phyloP scores from a whole-genome alignment of 53 echinoderm and acorn worm species.

The Mesocentrotus franciscanus region DNA sequence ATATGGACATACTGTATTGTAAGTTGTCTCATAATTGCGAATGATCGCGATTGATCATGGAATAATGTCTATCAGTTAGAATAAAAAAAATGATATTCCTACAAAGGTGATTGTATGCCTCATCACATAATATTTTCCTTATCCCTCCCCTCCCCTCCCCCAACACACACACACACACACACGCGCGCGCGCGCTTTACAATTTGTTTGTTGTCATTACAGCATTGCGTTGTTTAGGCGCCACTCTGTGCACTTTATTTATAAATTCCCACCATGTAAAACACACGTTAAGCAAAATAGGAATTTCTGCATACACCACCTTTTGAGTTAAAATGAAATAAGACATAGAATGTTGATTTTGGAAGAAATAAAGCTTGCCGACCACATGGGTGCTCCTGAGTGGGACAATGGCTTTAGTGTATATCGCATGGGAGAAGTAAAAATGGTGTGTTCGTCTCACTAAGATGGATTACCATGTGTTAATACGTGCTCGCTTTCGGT shows the following conservation, averaged over 20 bases:
- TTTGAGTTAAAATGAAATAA: neutral
- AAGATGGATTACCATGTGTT: conserved; percentile 45
- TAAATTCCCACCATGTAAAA: neutral
- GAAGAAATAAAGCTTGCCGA: neutral
- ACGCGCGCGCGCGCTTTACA: too few species aligned
- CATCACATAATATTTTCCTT: neutral
- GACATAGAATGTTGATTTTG: neutral
- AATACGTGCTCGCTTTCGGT: conserved; percentile 62
- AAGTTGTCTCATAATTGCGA: neutral
- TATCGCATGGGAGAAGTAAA: neutral
- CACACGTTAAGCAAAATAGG: neutral
- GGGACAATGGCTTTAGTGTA: neutral
- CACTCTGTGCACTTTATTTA: neutral
- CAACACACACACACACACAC: too few species aligned
- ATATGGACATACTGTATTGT: neutral
- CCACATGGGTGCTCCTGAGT: neutral
- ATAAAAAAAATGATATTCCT: neutral
- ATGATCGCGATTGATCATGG: neutral
- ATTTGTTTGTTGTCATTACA: neutral
- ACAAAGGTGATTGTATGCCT: neutral
- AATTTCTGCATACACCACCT: neutral
- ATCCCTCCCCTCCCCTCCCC: too few species aligned
- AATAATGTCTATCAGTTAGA: neutral
- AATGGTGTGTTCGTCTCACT: neutral
- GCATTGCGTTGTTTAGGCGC: neutral